Base-by-base conservation (phyloP, 2,113 vertebrate genomes). In the Campylorhamphus procurvoides region DNA sequence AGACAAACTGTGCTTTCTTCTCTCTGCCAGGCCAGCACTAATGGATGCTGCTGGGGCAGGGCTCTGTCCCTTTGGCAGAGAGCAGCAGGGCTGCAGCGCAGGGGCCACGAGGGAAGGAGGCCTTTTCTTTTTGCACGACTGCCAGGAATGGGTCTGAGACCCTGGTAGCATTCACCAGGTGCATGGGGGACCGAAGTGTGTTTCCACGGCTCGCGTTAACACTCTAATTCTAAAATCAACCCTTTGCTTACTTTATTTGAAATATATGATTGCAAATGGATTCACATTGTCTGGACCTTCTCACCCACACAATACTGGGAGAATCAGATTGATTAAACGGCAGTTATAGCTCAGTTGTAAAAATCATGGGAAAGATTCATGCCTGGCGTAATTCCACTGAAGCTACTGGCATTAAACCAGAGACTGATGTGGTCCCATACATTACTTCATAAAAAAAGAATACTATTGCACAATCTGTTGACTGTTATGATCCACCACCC, bases 291-390 rank as follows among this genome's bases (percentile, higher is more conserved):
- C 73, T 42, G 29, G 24, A 62, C 47, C 66, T 89, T 85, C 66
- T 85, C 39, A 23, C 20, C 59, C 84, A 92, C 37, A 11, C 42
- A 58, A 29, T 10, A 35, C 35, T 52, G 24, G 60, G 22, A 87
- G 31, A 88, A 81, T 69, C 53, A 55, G 64, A 94, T 14, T 17
- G 53, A 87, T 40, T 68, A 40, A 91, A 76, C 53, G 82, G 80
- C 60, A 92, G 74, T 79, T 82, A 56, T 10, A 82, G 74, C 39
- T 87, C 62, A 56, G 24, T 44, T 62, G 63, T 47, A 68, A 94
- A 95, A 95, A 93, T 74, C 90, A 92, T 53, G 50, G 72, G 92
- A 90, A 94, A 94, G 79, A 86, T 85, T 93, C 78, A 85, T 25
- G 56, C 49, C 53, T 80, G 42, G 66, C 69, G 46, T 58, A 96